Evolutionary conservation across 2,113 vertebrate genomes (phyloP).

Genomic region (Microtus pennsylvanicus): DNA sequence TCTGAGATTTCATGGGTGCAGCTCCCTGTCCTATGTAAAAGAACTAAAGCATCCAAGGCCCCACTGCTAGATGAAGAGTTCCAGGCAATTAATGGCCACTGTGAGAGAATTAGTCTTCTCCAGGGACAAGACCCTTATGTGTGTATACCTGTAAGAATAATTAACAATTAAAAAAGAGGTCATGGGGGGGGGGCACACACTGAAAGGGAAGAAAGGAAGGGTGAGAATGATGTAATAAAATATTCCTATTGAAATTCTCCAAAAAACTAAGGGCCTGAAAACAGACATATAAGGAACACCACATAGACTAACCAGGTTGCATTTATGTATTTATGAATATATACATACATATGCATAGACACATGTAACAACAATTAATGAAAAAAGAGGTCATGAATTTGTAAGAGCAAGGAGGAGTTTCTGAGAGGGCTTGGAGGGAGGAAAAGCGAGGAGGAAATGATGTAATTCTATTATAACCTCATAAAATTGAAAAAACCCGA

Average conservation of each 20-base stretch:
- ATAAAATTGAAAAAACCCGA: background rate
- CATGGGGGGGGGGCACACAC: background rate
- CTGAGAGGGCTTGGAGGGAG: background rate
- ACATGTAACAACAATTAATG: background rate
- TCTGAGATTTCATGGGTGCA: background rate
- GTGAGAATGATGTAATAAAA: background rate
- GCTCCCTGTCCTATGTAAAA: background rate
- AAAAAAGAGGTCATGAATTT: background rate
- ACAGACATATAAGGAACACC: background rate
- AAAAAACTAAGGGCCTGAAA: background rate
- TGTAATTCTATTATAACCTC: background rate
- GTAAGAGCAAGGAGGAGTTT: background rate
- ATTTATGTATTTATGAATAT: background rate
- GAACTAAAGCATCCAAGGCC: background rate
- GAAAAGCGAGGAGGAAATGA: no score
- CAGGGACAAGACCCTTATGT: background rate
- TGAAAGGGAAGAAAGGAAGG: background rate
- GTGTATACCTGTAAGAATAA: background rate
- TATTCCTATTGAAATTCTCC: background rate
- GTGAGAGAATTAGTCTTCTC: background rate
- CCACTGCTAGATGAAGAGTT: background rate
- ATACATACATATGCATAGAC: background rate
- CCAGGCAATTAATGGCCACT: background rate
- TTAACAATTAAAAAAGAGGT: background rate
- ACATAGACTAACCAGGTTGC: background rate